These are phyloP conservation scores for Drosophila infuscata DNA, from an alignment of 2,888 invertebrate species.

Conservation along the genomic window DNA sequence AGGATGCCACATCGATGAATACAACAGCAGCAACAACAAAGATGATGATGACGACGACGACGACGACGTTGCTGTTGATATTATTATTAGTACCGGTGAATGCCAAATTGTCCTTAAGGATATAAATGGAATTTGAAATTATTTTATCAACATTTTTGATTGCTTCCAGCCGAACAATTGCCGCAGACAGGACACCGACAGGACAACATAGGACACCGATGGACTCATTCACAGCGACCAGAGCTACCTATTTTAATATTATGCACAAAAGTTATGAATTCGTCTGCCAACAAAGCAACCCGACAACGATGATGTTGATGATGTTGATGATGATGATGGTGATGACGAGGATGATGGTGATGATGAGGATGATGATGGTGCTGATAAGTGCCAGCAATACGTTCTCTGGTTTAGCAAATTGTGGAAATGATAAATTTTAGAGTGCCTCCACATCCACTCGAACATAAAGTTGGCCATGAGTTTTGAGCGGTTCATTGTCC, in stretches of 20 bases:
- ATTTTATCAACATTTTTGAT: conserved; percentile 82
- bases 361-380: conserved; percentile 8
- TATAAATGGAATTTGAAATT: conserved; percentile 81
- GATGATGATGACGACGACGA: conserved; percentile 6
- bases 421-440: conserved; percentile 65
- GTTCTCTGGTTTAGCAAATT: conserved; percentile 40
- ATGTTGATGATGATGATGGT: conserved; percentile 4
- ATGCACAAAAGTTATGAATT: conserved; percentile 79
- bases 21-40: conserved; percentile 11
- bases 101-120: conserved; percentile 82
- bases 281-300: conserved; percentile 43
- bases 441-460: conserved; percentile 19
- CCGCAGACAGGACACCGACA: conserved; percentile 22
- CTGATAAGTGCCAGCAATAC: conserved; percentile 59
- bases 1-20: conserved; percentile 63
- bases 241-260: conserved; percentile 64
- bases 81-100: conserved; percentile 79
- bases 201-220: conserved; percentile 5
- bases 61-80: conserved; percentile 64
- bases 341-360: neutral
- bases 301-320: conserved; percentile 12
- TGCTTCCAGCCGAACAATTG: conserved; percentile 80
- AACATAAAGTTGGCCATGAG: conserved; percentile 17
- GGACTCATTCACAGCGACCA: conserved; percentile 65
- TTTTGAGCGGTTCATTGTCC: conserved; percentile 32